Evolutionary conservation across 2,888 invertebrate genomes (phyloP), one percentile per base, ranked within the genome.

Genomic region (Melanotus villosus): DNA sequence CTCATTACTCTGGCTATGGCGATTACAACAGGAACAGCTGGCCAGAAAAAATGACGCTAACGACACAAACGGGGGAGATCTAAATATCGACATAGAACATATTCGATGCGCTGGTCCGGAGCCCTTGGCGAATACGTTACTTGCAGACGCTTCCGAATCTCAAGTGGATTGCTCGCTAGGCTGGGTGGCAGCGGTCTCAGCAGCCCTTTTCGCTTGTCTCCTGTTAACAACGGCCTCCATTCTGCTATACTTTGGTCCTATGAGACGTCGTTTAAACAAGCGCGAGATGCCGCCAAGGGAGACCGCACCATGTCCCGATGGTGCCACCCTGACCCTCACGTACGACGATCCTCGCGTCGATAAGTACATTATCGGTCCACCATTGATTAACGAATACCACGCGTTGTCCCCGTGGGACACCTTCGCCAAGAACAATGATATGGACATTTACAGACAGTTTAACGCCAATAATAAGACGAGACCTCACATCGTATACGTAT

Each of bases 1-100:
- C 81, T 94, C 95, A 57, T 85, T 96, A 68, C 87, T 93, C 71
- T 96, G 96, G 96, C 86, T 96, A 43, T 94, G 94, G 93, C 91
- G 91, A 80, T 87, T 95, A 47, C 88, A 87, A 38, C 84, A 85
- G 60, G 78, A 81, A 41, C 83, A 84, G 73, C 12, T 38, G 1
- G 50, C 26, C 21, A 79, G 79, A 68, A 73, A 67, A 30, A 65
- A 68, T 43, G 67, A 70, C 36, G 65, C 50, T 56, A 80, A 73
- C 65, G 60, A 71, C n/a, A 70, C 73, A 9, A 85, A 84, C 77
- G 76, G 84, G 52, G 83, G 71, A 14, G 82, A 84, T 57, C 76
- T 85, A 65, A 76, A 85, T 77, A 86, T 90, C 76, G 90, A 90
- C 80, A 87, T 88, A 65, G 87, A 88, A 71, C 86, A 87, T 66